Evolutionary conservation across 92 coral and sea anemone species (phyloP).

Genomic region (Zoanthus gigantus): DNA sequence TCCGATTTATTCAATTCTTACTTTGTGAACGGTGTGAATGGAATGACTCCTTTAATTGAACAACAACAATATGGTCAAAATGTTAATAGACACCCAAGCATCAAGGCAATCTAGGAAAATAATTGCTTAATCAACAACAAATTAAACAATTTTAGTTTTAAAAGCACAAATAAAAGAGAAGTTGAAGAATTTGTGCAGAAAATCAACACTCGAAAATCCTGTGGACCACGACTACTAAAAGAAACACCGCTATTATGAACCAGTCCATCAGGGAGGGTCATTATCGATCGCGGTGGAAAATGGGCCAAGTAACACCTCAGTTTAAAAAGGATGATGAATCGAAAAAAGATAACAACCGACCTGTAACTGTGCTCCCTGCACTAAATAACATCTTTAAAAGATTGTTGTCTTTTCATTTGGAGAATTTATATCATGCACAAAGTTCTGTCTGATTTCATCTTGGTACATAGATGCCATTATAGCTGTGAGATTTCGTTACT

Average conservation of each 20-base stretch:
- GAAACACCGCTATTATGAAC: not conserved
- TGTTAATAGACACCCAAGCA: constrained; percentile 23
- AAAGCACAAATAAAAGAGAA: constrained; percentile 6
- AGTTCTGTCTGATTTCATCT: not conserved
- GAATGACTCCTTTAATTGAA: constrained; percentile 12
- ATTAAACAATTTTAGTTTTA: constrained; percentile 29
- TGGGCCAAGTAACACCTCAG: not conserved
- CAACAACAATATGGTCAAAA: constrained; percentile 33
- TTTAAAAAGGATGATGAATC: no score
- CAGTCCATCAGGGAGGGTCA: not conserved
- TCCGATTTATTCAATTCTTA: constrained; percentile 34
- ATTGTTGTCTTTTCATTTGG: constrained; percentile 3
- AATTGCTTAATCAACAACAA: not conserved
- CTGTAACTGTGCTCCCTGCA: no score
- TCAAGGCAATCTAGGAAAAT: not conserved
- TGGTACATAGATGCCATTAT: constrained; percentile 4
- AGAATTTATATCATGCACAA: not conserved
- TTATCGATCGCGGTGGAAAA: constrained; percentile 7
- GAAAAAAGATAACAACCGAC: no score
- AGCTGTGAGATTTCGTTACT: constrained; percentile 24
- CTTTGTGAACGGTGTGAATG: constrained; percentile 21
- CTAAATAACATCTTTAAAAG: constrained; percentile 22
- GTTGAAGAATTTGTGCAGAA: constrained; percentile 3
- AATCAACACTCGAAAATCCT: constrained; percentile 35
- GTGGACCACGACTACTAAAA: constrained; percentile 23